phyloP scores from a whole-genome alignment of 2,888 invertebrate genomes.

The Penaeus monodon region DNA sequence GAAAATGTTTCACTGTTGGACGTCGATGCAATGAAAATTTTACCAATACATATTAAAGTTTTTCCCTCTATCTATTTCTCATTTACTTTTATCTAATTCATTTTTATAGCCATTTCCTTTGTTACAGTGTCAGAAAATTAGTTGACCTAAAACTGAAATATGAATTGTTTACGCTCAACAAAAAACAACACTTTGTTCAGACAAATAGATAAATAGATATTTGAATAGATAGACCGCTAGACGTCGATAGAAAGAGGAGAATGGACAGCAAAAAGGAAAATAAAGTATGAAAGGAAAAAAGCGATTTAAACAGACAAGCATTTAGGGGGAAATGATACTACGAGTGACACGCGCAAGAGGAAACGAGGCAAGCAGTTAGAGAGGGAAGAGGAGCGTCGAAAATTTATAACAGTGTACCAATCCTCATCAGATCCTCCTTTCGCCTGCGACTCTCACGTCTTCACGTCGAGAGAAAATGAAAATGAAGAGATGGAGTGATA shows the following conservation, averaged over 20 bases:
- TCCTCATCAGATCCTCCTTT: no score
- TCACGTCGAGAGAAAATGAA: no score
- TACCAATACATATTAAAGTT: slow-evolving; percentile 12
- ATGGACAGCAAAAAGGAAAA: no score
- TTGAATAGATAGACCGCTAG: background rate
- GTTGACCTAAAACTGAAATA: no score
- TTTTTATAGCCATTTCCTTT: background rate
- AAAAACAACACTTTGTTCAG: background rate
- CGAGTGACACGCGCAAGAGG: no score
- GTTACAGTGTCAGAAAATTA: no score
- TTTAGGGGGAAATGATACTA: background rate
- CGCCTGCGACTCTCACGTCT: no score
- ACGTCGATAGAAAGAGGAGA: slow-evolving; percentile 6
- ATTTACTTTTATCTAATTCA: slow-evolving; percentile 4
- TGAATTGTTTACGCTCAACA: background rate
- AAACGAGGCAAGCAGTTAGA: no score
- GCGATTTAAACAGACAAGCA: background rate
- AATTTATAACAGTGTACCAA: no score
- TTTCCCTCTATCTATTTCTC: background rate
- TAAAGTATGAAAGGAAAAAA: background rate
- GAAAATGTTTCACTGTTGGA: slow-evolving; percentile 15
- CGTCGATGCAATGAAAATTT: slow-evolving; percentile 5
- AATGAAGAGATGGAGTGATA: no score
- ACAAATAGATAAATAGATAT: background rate
- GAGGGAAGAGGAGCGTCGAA: no score